These are phyloP conservation scores for Chydorus sphaericus DNA, from an alignment of 2,888 invertebrate genomes.

Conservation along the genomic window DNA sequence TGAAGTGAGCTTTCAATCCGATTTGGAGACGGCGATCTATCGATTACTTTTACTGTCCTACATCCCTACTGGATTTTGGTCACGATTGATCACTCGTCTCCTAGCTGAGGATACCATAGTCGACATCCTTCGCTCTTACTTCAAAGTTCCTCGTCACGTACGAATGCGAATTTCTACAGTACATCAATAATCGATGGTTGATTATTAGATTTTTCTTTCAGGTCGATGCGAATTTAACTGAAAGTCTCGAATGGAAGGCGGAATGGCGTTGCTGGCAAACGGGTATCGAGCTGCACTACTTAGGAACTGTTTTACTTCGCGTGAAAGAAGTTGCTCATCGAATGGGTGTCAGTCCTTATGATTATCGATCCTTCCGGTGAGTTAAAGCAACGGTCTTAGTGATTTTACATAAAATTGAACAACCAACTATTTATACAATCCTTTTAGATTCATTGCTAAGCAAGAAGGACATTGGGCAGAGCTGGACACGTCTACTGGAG, in stretches of 20 bases:
- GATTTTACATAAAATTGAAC: neutral
- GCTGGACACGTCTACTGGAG: slow-evolving; percentile 60
- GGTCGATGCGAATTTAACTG: slow-evolving; percentile 35
- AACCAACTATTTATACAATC: neutral
- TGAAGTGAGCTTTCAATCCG: slow-evolving; percentile 21
- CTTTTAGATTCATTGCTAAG: slow-evolving; percentile 5
- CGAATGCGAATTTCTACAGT: neutral
- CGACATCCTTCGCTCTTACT: slow-evolving; percentile 57
- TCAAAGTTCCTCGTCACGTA: slow-evolving; percentile 39
- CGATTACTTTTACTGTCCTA: slow-evolving; percentile 85
- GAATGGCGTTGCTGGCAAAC: slow-evolving; percentile 92
- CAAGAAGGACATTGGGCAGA: slow-evolving; percentile 74
- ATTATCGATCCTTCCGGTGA: slow-evolving; percentile 5
- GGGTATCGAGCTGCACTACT: slow-evolving; percentile 72
- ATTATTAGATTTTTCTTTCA: neutral
- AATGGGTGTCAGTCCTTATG: neutral
- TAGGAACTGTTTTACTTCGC: slow-evolving; percentile 61
- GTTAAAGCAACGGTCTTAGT: too few species aligned
- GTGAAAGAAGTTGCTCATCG: slow-evolving; percentile 52
- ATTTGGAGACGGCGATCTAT: slow-evolving; percentile 26
- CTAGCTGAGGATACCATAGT: slow-evolving; percentile 75
- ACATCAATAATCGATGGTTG: neutral
- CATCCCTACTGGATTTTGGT: slow-evolving; percentile 97
- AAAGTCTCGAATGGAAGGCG: slow-evolving; percentile 45
- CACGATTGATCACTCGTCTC: slow-evolving; percentile 78